Percentiles rank a stretch among this genome's conserved stretches.
Conservation (phyloP, 2,113 vertebrate genomes). For the Phycodurus eques region DNA sequence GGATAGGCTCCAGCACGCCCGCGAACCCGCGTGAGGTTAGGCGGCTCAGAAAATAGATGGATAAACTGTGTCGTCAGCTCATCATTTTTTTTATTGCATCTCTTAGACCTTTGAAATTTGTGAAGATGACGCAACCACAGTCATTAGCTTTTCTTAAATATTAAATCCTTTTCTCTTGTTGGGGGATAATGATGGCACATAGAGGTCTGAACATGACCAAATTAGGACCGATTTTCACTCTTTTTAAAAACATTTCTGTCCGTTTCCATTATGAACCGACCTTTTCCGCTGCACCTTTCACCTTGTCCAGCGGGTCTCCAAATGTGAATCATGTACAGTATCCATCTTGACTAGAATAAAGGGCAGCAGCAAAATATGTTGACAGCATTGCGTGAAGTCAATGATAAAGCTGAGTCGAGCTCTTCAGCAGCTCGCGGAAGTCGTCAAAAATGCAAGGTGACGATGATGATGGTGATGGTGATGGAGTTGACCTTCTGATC, state of each 20-base stretch:
- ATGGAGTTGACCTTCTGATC: conserved; percentile 71
- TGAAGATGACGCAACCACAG: no score
- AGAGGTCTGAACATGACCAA: no score
- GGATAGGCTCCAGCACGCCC: no score
- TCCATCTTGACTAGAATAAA: conserved; percentile 43
- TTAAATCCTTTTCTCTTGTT: no score
- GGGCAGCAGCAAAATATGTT: conserved; percentile 64
- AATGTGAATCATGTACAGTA: conserved; percentile 32
- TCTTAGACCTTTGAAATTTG: no score
- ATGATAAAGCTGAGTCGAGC: conserved; percentile 66
- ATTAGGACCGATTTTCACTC: no score
- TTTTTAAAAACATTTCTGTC: background rate
- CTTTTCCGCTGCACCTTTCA: conserved; percentile 27
- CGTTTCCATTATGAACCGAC: conserved; percentile 8
- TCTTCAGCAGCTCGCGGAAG: conserved; percentile 45
- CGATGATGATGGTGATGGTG: conserved; percentile 58
- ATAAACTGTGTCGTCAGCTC: no score
- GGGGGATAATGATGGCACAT: no score
- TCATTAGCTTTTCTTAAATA: no score
- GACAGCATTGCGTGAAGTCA: conserved; percentile 69
- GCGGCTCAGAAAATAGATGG: no score
- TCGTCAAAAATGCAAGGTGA: conserved; percentile 48
- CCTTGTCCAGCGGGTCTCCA: conserved; percentile 36
- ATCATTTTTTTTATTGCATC: no score
- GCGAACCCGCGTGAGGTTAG: no score